Conservation (phyloP, 2,113 vertebrate genomes). For the Tenrec ecaudatus region DNA sequence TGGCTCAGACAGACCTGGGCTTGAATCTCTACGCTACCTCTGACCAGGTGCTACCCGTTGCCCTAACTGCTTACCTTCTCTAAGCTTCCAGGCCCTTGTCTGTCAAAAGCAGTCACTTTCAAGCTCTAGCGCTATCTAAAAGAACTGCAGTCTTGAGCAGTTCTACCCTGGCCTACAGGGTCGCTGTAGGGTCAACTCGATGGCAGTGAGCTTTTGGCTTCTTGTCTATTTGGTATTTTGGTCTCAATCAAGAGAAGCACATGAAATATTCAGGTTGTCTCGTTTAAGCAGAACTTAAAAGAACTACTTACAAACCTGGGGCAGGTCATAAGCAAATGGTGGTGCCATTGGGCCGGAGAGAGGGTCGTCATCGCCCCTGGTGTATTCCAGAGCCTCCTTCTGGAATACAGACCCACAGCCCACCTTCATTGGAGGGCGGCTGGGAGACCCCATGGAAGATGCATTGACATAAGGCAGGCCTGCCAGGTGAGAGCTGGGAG, state of each 20-base stretch:
- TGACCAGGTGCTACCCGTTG: background rate
- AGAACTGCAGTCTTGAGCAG: too few species aligned
- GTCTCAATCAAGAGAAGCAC: background rate
- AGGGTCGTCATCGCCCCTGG: background rate
- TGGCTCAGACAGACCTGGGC: background rate
- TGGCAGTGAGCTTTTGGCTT: too few species aligned
- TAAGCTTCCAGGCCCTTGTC: background rate
- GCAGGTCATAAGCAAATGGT: background rate
- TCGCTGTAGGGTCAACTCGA: too few species aligned
- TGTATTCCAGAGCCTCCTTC: background rate
- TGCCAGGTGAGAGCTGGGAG: background rate
- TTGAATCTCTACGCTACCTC: background rate
- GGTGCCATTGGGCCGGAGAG: background rate
- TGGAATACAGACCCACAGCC: fast-evolving
- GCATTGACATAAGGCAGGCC: background rate
- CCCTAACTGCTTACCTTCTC: background rate
- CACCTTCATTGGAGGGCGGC: fast-evolving
- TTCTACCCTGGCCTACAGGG: too few species aligned
- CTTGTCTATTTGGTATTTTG: too few species aligned
- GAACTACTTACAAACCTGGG: background rate
- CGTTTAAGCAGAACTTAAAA: background rate
- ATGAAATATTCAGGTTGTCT: too few species aligned
- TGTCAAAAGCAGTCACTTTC: background rate
- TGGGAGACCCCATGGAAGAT: background rate
- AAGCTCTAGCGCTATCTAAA: background rate